A percentile compares a stretch with the other conserved stretches of the same genome.
Conservation (phyloP, 1,140 invertebrate genomes). For the Drosophila ambigua region DNA sequence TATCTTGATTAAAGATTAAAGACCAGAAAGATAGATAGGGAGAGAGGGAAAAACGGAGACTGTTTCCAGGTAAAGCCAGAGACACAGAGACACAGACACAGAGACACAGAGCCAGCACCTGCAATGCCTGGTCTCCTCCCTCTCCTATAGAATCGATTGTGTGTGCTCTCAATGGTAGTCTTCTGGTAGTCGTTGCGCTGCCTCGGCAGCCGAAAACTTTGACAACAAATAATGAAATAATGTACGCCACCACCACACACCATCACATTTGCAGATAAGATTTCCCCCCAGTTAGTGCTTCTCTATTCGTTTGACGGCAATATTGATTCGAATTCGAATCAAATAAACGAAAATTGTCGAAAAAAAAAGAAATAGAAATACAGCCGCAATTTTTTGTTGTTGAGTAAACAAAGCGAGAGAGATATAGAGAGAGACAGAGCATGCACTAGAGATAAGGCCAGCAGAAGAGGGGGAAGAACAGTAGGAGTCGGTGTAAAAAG, state of each 20-base stretch:
- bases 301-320: constrained; percentile 72
- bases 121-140: constrained; percentile 39
- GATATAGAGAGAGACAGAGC: constrained; percentile 42
- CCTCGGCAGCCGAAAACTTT: constrained; percentile 67
- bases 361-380: constrained; percentile 38
- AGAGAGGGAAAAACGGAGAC: constrained; percentile 8
- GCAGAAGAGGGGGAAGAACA: constrained; percentile 58
- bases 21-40: constrained; percentile 1
- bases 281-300: constrained; percentile 24
- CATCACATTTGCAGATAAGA: constrained; percentile 46
- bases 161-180: constrained; percentile 35
- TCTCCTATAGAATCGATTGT: constrained; percentile 30
- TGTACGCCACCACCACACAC: constrained; percentile 54
- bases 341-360: constrained; percentile 60
- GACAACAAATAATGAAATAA: constrained; percentile 82
- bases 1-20: constrained; percentile 61
- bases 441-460: constrained; percentile 46
- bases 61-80: constrained; percentile 32
- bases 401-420: constrained; percentile 63
- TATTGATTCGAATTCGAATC: constrained; percentile 77
- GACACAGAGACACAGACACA: not conserved
- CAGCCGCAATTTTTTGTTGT: constrained; percentile 60
- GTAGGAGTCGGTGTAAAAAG: constrained; percentile 40
- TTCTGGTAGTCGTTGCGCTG: constrained; percentile 61
- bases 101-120: constrained; percentile 30